Conservation (phyloP, 2,797 vertebrate genomes). For the Sebastes melanostomus region DNA sequence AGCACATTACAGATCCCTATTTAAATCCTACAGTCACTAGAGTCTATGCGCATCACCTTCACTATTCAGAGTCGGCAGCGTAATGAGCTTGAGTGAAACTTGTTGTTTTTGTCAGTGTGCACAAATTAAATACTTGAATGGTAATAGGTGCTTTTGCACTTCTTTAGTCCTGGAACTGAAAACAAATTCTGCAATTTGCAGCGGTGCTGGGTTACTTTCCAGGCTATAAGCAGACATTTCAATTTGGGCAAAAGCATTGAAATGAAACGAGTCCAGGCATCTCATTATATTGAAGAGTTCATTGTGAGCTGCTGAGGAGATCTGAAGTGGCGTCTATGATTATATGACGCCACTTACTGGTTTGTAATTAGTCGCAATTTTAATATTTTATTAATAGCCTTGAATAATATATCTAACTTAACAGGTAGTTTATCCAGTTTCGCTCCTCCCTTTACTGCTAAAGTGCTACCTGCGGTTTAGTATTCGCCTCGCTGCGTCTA, state of each 20-base stretch:
- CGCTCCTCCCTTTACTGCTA: background rate
- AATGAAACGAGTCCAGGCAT: constrained; percentile 60
- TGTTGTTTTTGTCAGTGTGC: constrained; percentile 64
- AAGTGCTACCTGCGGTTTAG: constrained; percentile 25
- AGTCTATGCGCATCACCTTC: constrained; percentile 53
- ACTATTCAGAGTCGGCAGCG: constrained; percentile 26
- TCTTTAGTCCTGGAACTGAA: constrained; percentile 51
- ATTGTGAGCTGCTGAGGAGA: constrained; percentile 25
- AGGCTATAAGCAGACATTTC: constrained; percentile 60
- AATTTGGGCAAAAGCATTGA: constrained; percentile 59
- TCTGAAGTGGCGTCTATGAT: constrained; percentile 44
- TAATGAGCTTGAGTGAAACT: constrained; percentile 65
- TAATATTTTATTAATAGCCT: constrained; percentile 29
- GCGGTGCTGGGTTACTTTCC: constrained; percentile 31
- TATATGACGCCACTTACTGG: constrained; percentile 31
- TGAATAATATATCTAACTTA: constrained; percentile 7
- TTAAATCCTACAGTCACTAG: constrained; percentile 30
- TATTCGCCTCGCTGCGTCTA: constrained; percentile 47
- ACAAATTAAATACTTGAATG: constrained; percentile 69
- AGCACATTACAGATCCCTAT: constrained; percentile 40
- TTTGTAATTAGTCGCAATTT: constrained; percentile 44
- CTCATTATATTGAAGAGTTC: constrained; percentile 64
- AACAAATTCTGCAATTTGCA: constrained; percentile 67
- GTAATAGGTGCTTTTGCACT: constrained; percentile 65
- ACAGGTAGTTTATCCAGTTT: background rate